Evolutionary conservation across 1,140 invertebrate genomes (phyloP), one percentile per base, ranked within the genome.

Genomic region (Sipha flava): DNA sequence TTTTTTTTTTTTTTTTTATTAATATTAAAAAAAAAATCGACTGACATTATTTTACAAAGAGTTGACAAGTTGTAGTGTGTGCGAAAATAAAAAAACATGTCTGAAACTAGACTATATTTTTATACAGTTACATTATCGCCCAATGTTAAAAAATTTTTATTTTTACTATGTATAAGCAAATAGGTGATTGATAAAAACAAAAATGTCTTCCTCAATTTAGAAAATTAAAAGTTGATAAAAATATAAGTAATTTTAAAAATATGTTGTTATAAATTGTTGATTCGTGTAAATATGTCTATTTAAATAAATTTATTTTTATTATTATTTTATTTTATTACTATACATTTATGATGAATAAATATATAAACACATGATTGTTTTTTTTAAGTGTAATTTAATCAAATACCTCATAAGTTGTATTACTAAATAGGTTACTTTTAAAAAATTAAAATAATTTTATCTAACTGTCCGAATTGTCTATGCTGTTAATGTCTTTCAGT

Each of bases 301-400:
- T 59, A 59, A 77, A 77, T 59, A 77, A 77, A 59, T 77, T 59
- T 77, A 77, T 77, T 59, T 59, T 77, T 57, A 75, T 75, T 57
- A 75, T 75, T 77, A n/a, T 29, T n/a, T n/a, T 59, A 26, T 49
- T 12, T 34, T 52, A 34, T 40, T 43, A 57, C 59, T 75, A 37
- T 40, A 75, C 12, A 34, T 40, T 23, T 34, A 54, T 75, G 43
- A 73, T 37, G 31, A 23, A 49, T 54, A 54, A 14, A 40, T 73
- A 16, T 45, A 21, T 34, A 34, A n/a, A n/a, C n/a, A n/a, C n/a
- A n/a, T n/a, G n/a, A n/a, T 34, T 10, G 23, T 31, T 57, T 26
- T 40, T 59, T 57, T 59, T 54, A 43, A 43, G 14, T 77, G 21
- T 77, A 40, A 77, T 37, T 75, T 59, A 77, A 77, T 77, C 23